A percentile compares a stretch with the other conserved stretches of the same genome.
phyloP scores from a whole-genome alignment of 2,888 invertebrate species.

The Brassicogethes aeneus region DNA sequence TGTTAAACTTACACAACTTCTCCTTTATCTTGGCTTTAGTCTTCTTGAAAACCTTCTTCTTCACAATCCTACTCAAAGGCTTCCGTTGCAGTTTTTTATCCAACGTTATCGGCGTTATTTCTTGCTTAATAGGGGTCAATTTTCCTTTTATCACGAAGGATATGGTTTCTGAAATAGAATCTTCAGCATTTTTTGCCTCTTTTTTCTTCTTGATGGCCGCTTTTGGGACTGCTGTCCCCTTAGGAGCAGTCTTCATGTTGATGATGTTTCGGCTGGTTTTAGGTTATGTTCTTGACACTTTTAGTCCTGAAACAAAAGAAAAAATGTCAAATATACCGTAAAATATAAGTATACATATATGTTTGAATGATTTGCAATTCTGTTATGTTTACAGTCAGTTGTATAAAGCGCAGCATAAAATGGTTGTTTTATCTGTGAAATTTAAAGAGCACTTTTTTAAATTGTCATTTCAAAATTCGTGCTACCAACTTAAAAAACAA shows the following conservation, averaged over 20 bases:
- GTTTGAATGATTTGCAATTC: not conserved
- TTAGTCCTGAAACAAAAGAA: not conserved
- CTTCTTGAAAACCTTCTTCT: not conserved
- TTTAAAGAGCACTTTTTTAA: too few relatives aligned
- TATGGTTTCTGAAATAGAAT: constrained; percentile 36
- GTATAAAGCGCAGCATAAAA: not conserved
- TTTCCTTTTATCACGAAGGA: constrained; percentile 38
- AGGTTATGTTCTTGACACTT: too few relatives aligned
- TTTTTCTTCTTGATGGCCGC: constrained; percentile 27
- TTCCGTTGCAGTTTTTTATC: not conserved
- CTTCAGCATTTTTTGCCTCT: constrained; percentile 23
- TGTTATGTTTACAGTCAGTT: not conserved
- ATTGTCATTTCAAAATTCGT: too few relatives aligned
- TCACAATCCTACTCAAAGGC: not conserved
- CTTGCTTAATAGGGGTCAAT: constrained; percentile 23
- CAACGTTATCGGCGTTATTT: not conserved
- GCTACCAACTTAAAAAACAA: too few relatives aligned
- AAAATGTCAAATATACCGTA: not conserved
- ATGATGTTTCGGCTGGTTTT: not conserved
- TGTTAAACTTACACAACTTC: constrained; percentile 2
- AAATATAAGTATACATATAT: not conserved
- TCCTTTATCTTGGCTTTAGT: constrained; percentile 3
- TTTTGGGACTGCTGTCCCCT: constrained; percentile 9
- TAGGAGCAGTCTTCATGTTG: constrained; percentile 5
- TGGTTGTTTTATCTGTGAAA: too few relatives aligned